Percentiles rank a stretch among this genome's conserved stretches.
Evolutionary conservation across 2,888 invertebrate genomes (phyloP).

Genomic region (Eristalis intricaria): DNA sequence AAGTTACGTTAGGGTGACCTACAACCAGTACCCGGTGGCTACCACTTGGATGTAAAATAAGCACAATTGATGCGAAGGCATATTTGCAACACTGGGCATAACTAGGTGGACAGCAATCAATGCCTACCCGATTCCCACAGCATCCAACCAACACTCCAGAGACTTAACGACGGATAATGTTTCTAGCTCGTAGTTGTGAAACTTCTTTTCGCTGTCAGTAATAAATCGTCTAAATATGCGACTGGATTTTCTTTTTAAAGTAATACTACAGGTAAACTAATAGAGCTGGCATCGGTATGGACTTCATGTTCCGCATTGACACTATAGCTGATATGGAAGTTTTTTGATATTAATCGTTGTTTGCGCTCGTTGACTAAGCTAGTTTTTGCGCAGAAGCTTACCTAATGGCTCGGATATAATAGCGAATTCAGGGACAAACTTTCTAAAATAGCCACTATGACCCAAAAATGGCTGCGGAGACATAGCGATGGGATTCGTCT

Average conservation of each 20-base stretch:
- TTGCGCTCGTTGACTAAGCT: background rate
- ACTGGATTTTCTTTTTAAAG: slow-evolving; percentile 21
- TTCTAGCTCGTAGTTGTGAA: slow-evolving; percentile 30
- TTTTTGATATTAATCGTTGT: background rate
- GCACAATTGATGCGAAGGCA: too few species aligned
- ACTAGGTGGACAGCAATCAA: too few species aligned
- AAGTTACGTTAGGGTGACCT: too few species aligned
- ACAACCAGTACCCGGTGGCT: too few species aligned
- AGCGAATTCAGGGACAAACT: background rate
- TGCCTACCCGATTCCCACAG: too few species aligned
- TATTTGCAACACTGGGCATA: too few species aligned
- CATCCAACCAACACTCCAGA: slow-evolving; percentile 60
- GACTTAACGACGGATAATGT: slow-evolving; percentile 68
- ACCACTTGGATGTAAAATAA: too few species aligned
- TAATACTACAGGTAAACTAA: slow-evolving; percentile 43
- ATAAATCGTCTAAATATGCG: slow-evolving; percentile 42
- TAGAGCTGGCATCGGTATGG: slow-evolving; percentile 17
- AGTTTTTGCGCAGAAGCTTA: background rate
- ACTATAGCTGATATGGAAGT: background rate
- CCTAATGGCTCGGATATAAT: background rate
- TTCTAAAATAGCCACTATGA: background rate
- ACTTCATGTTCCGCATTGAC: slow-evolving; percentile 3
- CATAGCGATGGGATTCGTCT: too few species aligned
- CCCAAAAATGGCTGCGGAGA: slow-evolving; percentile 3
- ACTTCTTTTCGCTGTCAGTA: slow-evolving; percentile 16